Base-by-base conservation (phyloP, 1,140 invertebrate species). In the Maconellicoccus hirsutus region DNA sequence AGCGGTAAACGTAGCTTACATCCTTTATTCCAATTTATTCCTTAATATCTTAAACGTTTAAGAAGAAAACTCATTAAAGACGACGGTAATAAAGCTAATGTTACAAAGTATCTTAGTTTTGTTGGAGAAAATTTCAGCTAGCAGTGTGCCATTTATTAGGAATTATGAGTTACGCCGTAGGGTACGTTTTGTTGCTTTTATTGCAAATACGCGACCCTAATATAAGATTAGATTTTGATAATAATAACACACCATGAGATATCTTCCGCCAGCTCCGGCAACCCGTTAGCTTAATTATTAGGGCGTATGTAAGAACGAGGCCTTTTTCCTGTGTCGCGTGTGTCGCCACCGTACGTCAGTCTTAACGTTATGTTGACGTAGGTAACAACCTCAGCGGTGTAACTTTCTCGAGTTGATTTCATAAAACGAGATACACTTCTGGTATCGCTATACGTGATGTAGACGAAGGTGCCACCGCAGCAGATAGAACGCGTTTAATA, bases 221-320 rank as follows among this genome's bases (percentile, higher is more conserved):
- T 66, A 26, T 66, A 66, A 66, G 61, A 66, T 66, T 66, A 66
- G 61, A 66, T 66, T 66, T 66, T 66, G 61, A 66, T 66, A 66
- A 66, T 66, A 66, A 66, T 66, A 66, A 66, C 61, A 26, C 61
- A 66, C 21, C 25, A 19, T 19, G 25, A 66, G 61, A 66, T 66
- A 66, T 66, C 61, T 66, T 66, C 25, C 16, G 22, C 25, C 42
- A 8, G 8, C 25, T 8, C 14, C 61, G 19, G 10, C 19, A 1
- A 66, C 16, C 19, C 61, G 21, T 66, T 66, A 66, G 61, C 22
- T 66, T 66, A 66, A 66, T 66, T 66, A 66, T 66, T 66, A 23
- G 61, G 61, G 61, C 6, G 22, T 66, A 66, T 25, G 22, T 25
- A 66, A 25, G 10, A 12, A 23, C 16, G 61, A 4, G 1, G 21